A percentile compares a stretch with the other conserved stretches of the same genome.
Evolutionary conservation across 2,888 invertebrate species (phyloP).

Genomic region (Tinea pellionella): DNA sequence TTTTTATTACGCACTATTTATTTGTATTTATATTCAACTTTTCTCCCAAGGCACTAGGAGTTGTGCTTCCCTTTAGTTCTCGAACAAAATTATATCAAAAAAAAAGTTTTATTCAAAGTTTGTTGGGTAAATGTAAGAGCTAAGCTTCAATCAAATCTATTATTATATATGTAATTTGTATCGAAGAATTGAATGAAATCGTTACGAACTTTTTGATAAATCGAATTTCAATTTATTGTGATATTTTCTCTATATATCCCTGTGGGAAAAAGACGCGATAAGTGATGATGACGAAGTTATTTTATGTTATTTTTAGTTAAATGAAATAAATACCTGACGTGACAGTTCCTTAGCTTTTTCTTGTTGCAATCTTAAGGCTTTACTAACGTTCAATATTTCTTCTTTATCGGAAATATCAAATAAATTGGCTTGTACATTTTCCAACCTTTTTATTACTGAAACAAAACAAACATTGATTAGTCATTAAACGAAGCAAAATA

Average conservation of each 20-base stretch:
- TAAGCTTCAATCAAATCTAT: no score
- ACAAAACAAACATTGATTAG: slow-evolving; percentile 16
- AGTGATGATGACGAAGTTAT: no score
- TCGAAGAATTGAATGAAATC: no score
- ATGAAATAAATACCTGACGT: slow-evolving; percentile 38
- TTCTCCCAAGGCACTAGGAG: neutral
- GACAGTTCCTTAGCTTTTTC: slow-evolving; percentile 59
- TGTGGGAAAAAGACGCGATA: no score
- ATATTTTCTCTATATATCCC: no score
- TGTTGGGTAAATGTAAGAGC: no score
- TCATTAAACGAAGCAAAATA: neutral
- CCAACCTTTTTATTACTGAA: slow-evolving; percentile 62
- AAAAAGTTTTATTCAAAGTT: no score
- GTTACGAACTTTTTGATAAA: no score
- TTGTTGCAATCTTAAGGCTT: slow-evolving; percentile 62
- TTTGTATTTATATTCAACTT: slow-evolving; percentile 18
- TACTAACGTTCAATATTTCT: slow-evolving; percentile 67
- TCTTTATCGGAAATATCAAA: slow-evolving; percentile 75
- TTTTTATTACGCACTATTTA: neutral
- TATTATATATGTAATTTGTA: no score
- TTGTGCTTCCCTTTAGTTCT: neutral
- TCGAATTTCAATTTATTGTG: no score
- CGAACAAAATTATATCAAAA: no score
- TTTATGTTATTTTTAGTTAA: no score
- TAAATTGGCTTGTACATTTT: slow-evolving; percentile 69